phyloP scores from a whole-genome alignment of 2,888 invertebrate genomes.

The Stenoptilia bipunctidactyla region DNA sequence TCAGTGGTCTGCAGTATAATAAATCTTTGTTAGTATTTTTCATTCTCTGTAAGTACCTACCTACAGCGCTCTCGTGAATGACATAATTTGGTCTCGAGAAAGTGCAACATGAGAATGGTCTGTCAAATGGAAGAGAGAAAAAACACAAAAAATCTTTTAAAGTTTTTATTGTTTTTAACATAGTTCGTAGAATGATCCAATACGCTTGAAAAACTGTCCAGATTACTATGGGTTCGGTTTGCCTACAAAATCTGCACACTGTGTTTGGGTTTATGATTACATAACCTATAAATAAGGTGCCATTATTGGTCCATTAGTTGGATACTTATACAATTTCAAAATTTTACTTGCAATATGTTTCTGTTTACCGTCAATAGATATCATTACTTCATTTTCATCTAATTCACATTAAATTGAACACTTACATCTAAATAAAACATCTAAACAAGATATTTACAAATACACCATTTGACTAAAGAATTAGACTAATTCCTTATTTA shows the following conservation, averaged over 20 bases:
- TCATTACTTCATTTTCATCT: conserved; percentile 53
- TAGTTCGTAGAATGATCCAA: conserved; percentile 67
- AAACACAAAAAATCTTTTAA: conserved; percentile 42
- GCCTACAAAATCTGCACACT: conserved; percentile 31
- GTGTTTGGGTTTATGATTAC: conserved; percentile 17
- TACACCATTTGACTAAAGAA: conserved; percentile 62
- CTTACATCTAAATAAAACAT: conserved; percentile 65
- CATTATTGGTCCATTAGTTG: conserved; percentile 61
- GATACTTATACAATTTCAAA: conserved; percentile 41
- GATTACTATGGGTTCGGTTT: conserved; percentile 28
- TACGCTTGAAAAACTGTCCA: conserved; percentile 59
- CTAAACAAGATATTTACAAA: conserved; percentile 67
- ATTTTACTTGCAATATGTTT: conserved; percentile 37
- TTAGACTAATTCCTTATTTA: conserved; percentile 61
- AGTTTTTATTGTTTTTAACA: conserved; percentile 62
- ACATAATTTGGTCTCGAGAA: too few relatives aligned
- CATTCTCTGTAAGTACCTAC: too few relatives aligned
- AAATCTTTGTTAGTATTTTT: too few relatives aligned
- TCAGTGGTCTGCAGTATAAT: too few relatives aligned
- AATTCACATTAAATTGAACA: conserved; percentile 62
- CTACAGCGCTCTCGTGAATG: too few relatives aligned
- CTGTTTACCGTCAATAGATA: conserved; percentile 32
- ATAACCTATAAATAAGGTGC: conserved; percentile 26
- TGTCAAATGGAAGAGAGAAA: conserved; percentile 25
- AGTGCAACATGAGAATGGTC: too few relatives aligned